Base-by-base conservation (phyloP, 2,113 vertebrate species). In the Diphyllodes magnificus region DNA sequence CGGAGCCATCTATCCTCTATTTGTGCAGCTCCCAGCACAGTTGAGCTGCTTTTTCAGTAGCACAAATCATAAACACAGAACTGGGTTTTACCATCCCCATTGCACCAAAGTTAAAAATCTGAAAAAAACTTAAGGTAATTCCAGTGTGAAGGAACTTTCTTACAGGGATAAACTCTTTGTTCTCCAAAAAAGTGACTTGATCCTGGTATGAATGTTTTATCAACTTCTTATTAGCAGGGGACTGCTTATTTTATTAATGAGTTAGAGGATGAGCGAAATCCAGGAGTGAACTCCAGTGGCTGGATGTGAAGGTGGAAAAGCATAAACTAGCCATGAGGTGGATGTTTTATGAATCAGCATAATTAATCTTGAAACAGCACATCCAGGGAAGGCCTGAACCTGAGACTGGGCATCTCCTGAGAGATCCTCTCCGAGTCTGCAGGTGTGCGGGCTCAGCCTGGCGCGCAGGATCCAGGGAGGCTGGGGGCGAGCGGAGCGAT, bases 301-400 rank as follows among this genome's bases (percentile, higher is more conserved):
- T 56, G 70, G 42, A 54, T 63, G 75, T 12, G 42, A 72, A 83
- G 66, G 19, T 2, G 6, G 65, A 35, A 40, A 75, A 86, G 60
- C 69, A 50, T 25, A 15, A 86, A 56, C 31, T 25, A 63, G 39
- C 63, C 6, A 0, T 4, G 35, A 73, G 54, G 66, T 31, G 59
- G 59, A 9, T 25, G 68, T 70, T 90, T 90, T 95, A 73, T 96
- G 94, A 96, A 95, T 92, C 90, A 73, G 87, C 92, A 69, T 51
- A 82, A 94, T 82, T 88, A 93, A 93, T 66, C 64, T 45, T 42
- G 15, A 57, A 85, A 47, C 19, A 76, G 33, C 45, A 20, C 2
- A 53, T 22, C 33, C 15, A 31, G 63, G 22, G 66, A 79, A 92
- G 96, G 91, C 95, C 92, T 56, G 68, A 73, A 77, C 27, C 75